phyloP scores from a whole-genome alignment of 2,113 vertebrate species.

The Mastomys natalensis region DNA sequence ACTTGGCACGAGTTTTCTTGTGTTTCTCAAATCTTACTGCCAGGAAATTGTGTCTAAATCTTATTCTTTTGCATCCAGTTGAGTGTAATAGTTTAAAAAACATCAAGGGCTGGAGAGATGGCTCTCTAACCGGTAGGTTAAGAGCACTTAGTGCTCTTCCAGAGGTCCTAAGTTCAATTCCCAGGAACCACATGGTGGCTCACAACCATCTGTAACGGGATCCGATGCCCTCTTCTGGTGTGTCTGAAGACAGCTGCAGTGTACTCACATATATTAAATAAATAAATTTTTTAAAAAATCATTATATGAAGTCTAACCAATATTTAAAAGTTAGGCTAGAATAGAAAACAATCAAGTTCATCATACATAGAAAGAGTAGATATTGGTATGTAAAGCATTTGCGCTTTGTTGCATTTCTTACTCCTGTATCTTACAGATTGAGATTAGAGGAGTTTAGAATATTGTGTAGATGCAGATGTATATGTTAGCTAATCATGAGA shows the following conservation, averaged over 20 bases:
- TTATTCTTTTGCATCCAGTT: constrained; percentile 37
- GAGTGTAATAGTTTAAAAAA: constrained; percentile 45
- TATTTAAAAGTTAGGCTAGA: constrained; percentile 36
- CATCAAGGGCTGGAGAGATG: too few species aligned
- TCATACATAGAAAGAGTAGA: background rate
- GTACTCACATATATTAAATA: too few species aligned
- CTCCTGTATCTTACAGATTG: background rate
- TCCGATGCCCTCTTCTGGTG: too few species aligned
- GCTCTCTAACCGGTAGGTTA: too few species aligned
- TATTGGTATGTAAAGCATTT: constrained; percentile 2
- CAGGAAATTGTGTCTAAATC: background rate
- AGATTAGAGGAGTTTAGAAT: background rate
- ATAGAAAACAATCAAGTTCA: constrained; percentile 18
- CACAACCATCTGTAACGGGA: too few species aligned
- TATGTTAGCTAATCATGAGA: background rate
- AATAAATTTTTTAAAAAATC: background rate
- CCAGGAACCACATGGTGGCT: too few species aligned
- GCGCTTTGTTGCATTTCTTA: background rate
- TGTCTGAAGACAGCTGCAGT: too few species aligned
- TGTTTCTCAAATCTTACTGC: background rate
- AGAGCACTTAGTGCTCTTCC: too few species aligned
- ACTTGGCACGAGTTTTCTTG: background rate
- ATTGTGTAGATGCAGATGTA: background rate
- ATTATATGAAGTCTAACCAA: background rate
- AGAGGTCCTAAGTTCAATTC: too few species aligned